Percentiles rank a stretch among this genome's conserved stretches.
These are phyloP conservation scores for Tolmerus cingulatus DNA, from an alignment of 2,888 invertebrate genomes.

Conservation along the genomic window DNA sequence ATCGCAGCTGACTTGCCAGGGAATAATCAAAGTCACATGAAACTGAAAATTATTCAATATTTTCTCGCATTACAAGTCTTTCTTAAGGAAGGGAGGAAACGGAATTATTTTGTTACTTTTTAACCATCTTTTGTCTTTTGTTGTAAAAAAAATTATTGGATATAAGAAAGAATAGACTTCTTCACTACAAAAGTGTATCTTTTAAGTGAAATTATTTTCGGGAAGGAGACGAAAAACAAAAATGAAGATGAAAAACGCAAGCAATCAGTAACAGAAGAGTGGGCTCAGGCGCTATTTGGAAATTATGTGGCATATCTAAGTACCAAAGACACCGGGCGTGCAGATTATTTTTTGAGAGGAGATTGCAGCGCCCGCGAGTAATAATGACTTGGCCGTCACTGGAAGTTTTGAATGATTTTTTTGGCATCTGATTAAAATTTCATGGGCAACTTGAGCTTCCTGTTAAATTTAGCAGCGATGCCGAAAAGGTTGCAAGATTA, in stretches of 20 bases:
- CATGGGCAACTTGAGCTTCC: slow-evolving; percentile 48
- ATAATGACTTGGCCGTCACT: neutral
- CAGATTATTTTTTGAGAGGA: slow-evolving; percentile 14
- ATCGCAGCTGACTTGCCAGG: neutral
- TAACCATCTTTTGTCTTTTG: neutral
- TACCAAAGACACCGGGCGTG: slow-evolving; percentile 32
- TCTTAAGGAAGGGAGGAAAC: neutral
- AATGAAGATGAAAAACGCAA: slow-evolving; percentile 10
- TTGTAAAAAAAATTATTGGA: neutral
- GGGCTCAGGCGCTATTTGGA: slow-evolving; percentile 20
- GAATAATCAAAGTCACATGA: slow-evolving; percentile 17
- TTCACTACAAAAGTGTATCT: neutral
- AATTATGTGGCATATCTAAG: slow-evolving; percentile 44
- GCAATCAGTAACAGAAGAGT: slow-evolving; percentile 48
- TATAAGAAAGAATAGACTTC: neutral
- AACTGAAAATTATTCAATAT: slow-evolving; percentile 25
- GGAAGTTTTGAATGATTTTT: slow-evolving; percentile 35
- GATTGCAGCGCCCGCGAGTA: neutral
- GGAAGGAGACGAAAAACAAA: neutral
- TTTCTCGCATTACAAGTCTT: neutral
- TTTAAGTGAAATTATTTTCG: neutral
- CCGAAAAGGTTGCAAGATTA: neutral
- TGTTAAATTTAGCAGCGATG: slow-evolving; percentile 27
- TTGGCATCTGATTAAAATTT: slow-evolving; percentile 45
- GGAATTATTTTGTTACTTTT: neutral